Evolutionary conservation across 2,113 vertebrate genomes (phyloP).

Genomic region (Craseonycteris thonglongyai): DNA sequence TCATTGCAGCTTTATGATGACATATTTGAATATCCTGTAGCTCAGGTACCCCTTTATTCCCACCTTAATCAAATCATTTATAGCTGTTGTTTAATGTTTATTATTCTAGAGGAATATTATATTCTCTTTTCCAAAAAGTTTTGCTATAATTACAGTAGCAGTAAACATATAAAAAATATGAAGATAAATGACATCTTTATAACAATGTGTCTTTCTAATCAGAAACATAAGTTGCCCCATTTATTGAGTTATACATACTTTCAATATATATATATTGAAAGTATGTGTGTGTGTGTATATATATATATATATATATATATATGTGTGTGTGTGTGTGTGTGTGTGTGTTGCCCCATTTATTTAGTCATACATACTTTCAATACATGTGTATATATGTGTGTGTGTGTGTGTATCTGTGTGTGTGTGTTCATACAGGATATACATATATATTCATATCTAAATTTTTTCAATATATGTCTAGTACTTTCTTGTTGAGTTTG

Average conservation of each 20-base stretch:
- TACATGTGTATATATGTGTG: too few species aligned
- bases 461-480: neutral
- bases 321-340: neutral
- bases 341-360: neutral
- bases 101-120: neutral
- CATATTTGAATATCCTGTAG: neutral
- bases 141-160: neutral
- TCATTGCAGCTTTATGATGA: neutral
- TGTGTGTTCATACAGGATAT: neutral
- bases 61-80: constrained; percentile 25
- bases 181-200: neutral
- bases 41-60: neutral
- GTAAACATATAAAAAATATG: neutral
- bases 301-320: neutral
- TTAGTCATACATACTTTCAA: neutral
- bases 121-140: neutral
- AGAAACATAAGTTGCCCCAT: neutral
- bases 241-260: neutral
- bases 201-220: neutral
- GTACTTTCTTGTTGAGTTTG: neutral
- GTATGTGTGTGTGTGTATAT: neutral
- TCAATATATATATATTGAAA: too few species aligned
- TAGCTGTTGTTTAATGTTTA: neutral
- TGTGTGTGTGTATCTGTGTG: neutral
- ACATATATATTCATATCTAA: neutral